Percentiles rank a stretch among this genome's conserved stretches.
phyloP scores from a whole-genome alignment of 2,797 vertebrate genomes.

The Micropoecilia bifurca region DNA sequence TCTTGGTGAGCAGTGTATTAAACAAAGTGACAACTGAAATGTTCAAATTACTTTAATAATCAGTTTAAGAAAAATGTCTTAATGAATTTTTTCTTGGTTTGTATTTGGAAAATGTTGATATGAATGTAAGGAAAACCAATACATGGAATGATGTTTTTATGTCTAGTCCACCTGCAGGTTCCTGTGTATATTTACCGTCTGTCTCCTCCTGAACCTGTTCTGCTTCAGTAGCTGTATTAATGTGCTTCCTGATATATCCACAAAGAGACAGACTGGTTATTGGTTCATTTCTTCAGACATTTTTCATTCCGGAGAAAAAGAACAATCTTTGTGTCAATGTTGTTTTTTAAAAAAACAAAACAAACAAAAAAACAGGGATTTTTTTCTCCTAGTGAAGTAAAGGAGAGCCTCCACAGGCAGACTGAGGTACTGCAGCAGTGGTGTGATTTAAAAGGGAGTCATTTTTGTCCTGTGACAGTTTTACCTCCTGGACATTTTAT shows the following conservation, averaged over 20 bases:
- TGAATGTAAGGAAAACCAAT: not conserved
- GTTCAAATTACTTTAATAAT: not conserved
- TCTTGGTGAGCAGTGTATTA: not conserved
- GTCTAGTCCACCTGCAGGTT: not conserved
- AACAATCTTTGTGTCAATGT: conserved; percentile 71
- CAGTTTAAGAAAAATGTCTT: not conserved
- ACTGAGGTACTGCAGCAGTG: conserved; percentile 24
- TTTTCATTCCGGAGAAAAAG: conserved; percentile 59
- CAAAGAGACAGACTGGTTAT: conserved; percentile 50
- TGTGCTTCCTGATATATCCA: conserved; percentile 52
- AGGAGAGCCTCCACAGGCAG: conserved; percentile 33
- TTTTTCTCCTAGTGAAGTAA: conserved; percentile 24
- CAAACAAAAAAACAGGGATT: conserved; percentile 43
- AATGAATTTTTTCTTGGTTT: not conserved
- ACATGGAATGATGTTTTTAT: not conserved
- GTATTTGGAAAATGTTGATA: not conserved
- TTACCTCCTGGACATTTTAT: conserved; percentile 30
- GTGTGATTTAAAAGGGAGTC: conserved; percentile 22
- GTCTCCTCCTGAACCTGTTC: conserved; percentile 52
- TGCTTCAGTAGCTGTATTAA: conserved; percentile 53
- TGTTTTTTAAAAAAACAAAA: conserved; percentile 13
- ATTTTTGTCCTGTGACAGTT: conserved; percentile 36
- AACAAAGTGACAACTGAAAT: not conserved
- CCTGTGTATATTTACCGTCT: conserved; percentile 40
- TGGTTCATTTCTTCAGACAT: conserved; percentile 68